These are phyloP conservation scores for Garra rufa DNA, from an alignment of 2,113 vertebrate genomes.

Conservation along the genomic window DNA sequence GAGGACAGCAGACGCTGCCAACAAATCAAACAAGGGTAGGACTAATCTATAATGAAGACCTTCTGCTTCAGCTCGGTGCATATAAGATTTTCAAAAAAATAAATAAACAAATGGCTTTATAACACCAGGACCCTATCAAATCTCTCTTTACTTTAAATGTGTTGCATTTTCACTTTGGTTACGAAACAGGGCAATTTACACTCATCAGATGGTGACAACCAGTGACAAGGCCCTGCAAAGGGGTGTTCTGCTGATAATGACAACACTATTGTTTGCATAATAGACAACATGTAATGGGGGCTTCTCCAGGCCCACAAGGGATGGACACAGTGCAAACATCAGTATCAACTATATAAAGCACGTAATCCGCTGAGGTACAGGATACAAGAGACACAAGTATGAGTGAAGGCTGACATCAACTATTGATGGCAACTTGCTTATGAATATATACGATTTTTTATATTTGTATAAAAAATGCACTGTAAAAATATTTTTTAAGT, in stretches of 20 bases:
- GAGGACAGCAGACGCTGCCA: not conserved
- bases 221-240: constrained; percentile 41
- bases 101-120: constrained; percentile 35
- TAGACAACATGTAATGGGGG: constrained; percentile 43
- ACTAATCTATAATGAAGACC: not conserved
- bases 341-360: not conserved
- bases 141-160: constrained; percentile 44
- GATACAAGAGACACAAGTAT: not conserved
- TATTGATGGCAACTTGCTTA: not conserved
- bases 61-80: constrained; percentile 12
- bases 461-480: too few relatives aligned
- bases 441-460: not conserved
- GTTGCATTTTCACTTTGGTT: constrained; percentile 54
- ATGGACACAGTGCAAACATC: not conserved
- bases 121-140: constrained; percentile 26
- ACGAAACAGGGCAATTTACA: constrained; percentile 59
- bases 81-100: constrained; percentile 25
- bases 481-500: too few relatives aligned
- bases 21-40: not conserved
- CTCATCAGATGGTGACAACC: constrained; percentile 35
- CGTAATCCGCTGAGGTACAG: not conserved
- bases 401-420: not conserved
- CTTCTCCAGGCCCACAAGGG: not conserved
- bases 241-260: constrained; percentile 63
- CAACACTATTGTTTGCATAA: constrained; percentile 71